These are phyloP conservation scores for Flexamia atlantica DNA, from an alignment of 2,888 invertebrate genomes.

Conservation along the genomic window DNA sequence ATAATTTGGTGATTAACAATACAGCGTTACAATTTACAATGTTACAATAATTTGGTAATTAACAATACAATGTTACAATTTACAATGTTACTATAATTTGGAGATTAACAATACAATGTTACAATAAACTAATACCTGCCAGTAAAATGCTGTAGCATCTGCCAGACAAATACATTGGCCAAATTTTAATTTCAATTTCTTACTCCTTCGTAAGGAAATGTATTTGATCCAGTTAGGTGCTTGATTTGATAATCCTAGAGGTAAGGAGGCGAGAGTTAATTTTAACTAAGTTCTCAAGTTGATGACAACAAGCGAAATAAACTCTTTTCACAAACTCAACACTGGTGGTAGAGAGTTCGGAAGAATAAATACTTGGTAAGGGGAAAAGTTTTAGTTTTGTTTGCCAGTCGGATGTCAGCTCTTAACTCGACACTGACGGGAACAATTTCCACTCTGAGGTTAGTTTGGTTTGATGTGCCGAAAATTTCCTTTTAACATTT, in stretches of 20 bases:
- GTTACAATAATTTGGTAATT: too few species aligned
- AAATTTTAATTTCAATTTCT: too few species aligned
- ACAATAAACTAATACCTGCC: too few species aligned
- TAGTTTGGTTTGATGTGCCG: neutral
- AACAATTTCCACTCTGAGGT: neutral
- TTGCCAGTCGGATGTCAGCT: neutral
- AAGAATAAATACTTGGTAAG: conserved; percentile 39
- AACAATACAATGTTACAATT: too few species aligned
- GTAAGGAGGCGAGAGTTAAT: neutral
- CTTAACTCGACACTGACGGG: neutral
- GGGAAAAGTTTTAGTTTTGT: conserved; percentile 33
- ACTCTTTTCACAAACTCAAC: conserved; percentile 19
- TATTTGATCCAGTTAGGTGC: neutral
- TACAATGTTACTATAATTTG: too few species aligned
- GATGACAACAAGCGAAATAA: conserved; percentile 34
- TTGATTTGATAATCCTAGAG: neutral
- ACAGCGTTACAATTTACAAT: too few species aligned
- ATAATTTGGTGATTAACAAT: too few species aligned
- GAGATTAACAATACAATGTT: too few species aligned
- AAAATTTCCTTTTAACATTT: neutral
- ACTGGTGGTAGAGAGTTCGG: neutral
- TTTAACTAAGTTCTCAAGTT: conserved; percentile 16
- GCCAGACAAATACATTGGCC: too few species aligned
- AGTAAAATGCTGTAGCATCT: too few species aligned
- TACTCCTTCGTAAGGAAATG: too few species aligned